phyloP scores from a whole-genome alignment of 2,888 invertebrate genomes.

The Pandemis cinnamomeana region DNA sequence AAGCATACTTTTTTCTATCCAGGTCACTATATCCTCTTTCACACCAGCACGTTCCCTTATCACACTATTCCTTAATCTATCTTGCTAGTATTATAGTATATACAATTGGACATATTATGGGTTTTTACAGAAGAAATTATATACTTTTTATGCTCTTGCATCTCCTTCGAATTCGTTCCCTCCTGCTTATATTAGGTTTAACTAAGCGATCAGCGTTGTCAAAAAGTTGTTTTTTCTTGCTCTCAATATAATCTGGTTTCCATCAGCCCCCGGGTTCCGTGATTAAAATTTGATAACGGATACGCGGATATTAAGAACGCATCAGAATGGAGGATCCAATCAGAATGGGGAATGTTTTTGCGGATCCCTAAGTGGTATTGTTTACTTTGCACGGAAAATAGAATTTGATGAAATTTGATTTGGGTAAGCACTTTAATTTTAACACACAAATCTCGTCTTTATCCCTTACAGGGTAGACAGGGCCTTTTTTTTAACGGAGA shows the following conservation, averaged over 20 bases:
- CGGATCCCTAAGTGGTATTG: conserved; percentile 4
- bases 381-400: conserved; percentile 8
- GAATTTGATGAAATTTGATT: too few relatives aligned
- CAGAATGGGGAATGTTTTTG: conserved; percentile 8
- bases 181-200: conserved; percentile 16
- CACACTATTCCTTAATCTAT: too few relatives aligned
- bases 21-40: too few relatives aligned
- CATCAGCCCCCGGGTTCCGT: conserved; percentile 6
- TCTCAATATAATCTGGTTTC: conserved; percentile 28
- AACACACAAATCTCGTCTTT: too few relatives aligned
- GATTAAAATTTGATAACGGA: conserved; percentile 32
- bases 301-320: conserved; percentile 13
- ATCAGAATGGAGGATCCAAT: conserved; percentile 18
- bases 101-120: too few relatives aligned
- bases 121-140: too few relatives aligned
- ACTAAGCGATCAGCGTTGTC: conserved; percentile 27
- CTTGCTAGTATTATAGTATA: too few relatives aligned
- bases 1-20: too few relatives aligned
- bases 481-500: too few relatives aligned
- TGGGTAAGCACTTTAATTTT: too few relatives aligned
- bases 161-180: neutral
- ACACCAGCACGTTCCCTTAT: too few relatives aligned
- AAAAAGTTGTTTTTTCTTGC: conserved; percentile 33
- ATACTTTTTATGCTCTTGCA: neutral
- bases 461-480: too few relatives aligned